Conservation (phyloP, 2,113 vertebrate genomes). For the Aphelocoma coerulescens region DNA sequence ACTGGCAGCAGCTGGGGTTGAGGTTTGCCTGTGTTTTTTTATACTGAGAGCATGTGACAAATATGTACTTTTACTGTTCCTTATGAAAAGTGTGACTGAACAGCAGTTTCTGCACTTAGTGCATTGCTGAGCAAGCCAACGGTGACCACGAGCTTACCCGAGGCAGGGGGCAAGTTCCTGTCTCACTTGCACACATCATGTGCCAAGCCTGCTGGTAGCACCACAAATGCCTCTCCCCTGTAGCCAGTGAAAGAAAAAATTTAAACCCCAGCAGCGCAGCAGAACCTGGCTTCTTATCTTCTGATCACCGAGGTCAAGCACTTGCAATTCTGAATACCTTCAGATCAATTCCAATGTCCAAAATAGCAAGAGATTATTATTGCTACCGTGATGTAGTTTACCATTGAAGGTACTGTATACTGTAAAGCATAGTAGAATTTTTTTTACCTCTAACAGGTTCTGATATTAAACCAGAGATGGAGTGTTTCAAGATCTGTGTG, state of each 20-base stretch:
- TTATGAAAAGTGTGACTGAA: not conserved
- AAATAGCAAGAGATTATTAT: not conserved
- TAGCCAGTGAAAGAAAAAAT: not conserved
- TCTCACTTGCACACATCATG: not conserved
- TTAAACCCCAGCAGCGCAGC: too few species aligned
- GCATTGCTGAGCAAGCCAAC: not conserved
- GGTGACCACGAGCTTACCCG: not conserved
- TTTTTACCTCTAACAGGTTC: not conserved
- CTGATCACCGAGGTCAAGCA: not conserved
- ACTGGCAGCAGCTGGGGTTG: conserved; percentile 73
- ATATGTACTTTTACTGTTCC: not conserved
- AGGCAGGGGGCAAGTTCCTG: not conserved
- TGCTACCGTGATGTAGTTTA: not conserved
- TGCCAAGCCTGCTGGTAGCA: not conserved
- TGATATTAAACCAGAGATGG: not conserved
- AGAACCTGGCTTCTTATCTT: not conserved
- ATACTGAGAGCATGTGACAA: not conserved
- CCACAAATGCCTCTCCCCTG: not conserved
- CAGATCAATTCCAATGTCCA: not conserved
- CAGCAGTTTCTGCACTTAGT: not conserved
- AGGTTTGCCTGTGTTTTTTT: conserved; percentile 61
- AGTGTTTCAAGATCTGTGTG: not conserved
- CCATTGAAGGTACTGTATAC: not conserved
- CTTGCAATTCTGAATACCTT: not conserved
- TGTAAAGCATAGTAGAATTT: too few species aligned